Evolutionary conservation across 1,140 invertebrate species (phyloP), one percentile per base, ranked within the genome.

Genomic region (Elymnias hypermnestra): DNA sequence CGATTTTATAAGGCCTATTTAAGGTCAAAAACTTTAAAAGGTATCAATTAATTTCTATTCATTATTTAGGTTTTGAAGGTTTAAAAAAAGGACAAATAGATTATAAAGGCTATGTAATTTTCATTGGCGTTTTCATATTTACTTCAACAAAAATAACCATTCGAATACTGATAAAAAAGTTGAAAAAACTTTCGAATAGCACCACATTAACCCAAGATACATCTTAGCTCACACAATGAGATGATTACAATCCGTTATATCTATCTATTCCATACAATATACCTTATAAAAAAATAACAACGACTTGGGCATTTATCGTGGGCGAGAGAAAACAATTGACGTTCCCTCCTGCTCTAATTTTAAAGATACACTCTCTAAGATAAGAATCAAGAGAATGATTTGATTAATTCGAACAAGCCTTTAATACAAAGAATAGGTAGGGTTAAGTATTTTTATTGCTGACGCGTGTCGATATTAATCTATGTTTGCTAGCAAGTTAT

Each of bases 161-260:
- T n/a, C n/a, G n/a, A n/a, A n/a, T n/a, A n/a, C n/a, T n/a, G n/a
- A n/a, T n/a, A n/a, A n/a, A n/a, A n/a, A n/a, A n/a, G n/a, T n/a
- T n/a, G 26, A 6, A 45, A 23, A 57, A 44, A 70, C 63, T 67
- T 62, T 23, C 38, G 23, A 17, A 5, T 22, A 10, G 10, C 57
- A 39, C 35, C 44, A 42, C 53, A 63, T 41, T 12, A 40, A 43
- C 6, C 53, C 57, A 41, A 70, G 63, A 72, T 68, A 74, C 63
- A 68, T 72, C 72, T 73, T 64, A 70, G 67, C 65, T 71, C 70
- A 76, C 72, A 83, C 79, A 84, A 84, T 76, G 62, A 78, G 72
- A 82, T 76, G 77, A 84, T 84, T 84, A 82, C 75, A 84, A 76
- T 73, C 74, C 81, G 69, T 82, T 84, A 83, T 79, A 78, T 65